These are phyloP conservation scores for Procavia capensis DNA, from an alignment of 2,113 vertebrate species.

Conservation along the genomic window DNA sequence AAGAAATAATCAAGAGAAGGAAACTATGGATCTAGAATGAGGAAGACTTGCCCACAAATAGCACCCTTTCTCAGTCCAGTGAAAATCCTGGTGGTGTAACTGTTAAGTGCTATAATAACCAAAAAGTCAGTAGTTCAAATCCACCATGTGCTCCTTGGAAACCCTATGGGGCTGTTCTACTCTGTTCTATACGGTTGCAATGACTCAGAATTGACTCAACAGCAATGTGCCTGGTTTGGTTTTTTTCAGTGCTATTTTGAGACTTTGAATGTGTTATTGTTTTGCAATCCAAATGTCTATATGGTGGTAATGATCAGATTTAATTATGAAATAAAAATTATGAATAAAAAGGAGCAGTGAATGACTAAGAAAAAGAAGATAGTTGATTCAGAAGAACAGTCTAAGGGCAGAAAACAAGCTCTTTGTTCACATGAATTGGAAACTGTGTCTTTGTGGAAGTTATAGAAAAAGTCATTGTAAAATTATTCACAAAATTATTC, in stretches of 20 bases:
- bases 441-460: background rate
- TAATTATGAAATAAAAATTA: conserved; percentile 32
- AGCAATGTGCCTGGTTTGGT: too few relatives aligned
- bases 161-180: too few relatives aligned
- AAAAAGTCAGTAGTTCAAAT: too few relatives aligned
- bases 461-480: background rate
- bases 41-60: background rate
- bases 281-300: background rate
- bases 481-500: background rate
- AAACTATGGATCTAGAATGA: background rate
- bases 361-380: background rate
- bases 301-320: background rate
- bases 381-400: background rate
- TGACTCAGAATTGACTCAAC: too few relatives aligned
- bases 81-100: too few relatives aligned
- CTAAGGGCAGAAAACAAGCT: background rate
- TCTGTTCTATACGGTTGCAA: too few relatives aligned
- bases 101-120: too few relatives aligned
- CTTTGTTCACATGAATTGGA: background rate
- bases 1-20: background rate
- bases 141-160: too few relatives aligned
- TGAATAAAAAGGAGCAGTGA: background rate
- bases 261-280: background rate
- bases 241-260: too few relatives aligned
- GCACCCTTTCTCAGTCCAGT: background rate